Percentiles rank a stretch among this genome's conserved stretches.
phyloP scores from a whole-genome alignment of 1,140 invertebrate species.

The Trinorchestia longiramus region DNA sequence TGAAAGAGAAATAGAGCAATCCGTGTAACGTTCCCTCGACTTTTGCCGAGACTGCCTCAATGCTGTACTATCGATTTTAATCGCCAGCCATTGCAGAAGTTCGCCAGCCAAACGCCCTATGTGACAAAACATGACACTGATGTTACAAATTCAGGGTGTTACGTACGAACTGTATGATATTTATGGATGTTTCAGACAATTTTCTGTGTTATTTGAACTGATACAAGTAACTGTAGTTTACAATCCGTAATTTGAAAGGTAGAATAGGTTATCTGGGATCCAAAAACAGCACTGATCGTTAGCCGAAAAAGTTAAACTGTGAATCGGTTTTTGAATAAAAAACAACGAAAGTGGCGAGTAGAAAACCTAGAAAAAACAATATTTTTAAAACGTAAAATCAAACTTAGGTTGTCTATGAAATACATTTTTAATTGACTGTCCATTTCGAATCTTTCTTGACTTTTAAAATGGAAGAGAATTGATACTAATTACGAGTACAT shows the following conservation, averaged over 20 bases:
- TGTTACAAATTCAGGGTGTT: background rate
- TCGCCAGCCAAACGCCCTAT: background rate
- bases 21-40: slow-evolving; percentile 48
- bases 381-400: background rate
- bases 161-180: background rate
- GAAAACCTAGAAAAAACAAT: background rate
- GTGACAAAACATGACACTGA: background rate
- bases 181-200: background rate
- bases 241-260: background rate
- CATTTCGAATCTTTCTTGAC: too few species aligned
- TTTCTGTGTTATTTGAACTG: background rate
- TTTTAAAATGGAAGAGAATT: too few species aligned
- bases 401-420: background rate
- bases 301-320: background rate
- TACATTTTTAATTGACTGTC: background rate
- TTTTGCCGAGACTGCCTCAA: slow-evolving; percentile 28
- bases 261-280: background rate
- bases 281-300: background rate
- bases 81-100: slow-evolving; percentile 43
- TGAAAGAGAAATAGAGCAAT: slow-evolving; percentile 53
- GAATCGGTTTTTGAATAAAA: background rate
- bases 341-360: background rate
- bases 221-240: background rate
- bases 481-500: too few species aligned
- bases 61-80: slow-evolving; percentile 51